Base-by-base conservation (phyloP, 2,888 invertebrate species). In the Embidobia sp. region DNA sequence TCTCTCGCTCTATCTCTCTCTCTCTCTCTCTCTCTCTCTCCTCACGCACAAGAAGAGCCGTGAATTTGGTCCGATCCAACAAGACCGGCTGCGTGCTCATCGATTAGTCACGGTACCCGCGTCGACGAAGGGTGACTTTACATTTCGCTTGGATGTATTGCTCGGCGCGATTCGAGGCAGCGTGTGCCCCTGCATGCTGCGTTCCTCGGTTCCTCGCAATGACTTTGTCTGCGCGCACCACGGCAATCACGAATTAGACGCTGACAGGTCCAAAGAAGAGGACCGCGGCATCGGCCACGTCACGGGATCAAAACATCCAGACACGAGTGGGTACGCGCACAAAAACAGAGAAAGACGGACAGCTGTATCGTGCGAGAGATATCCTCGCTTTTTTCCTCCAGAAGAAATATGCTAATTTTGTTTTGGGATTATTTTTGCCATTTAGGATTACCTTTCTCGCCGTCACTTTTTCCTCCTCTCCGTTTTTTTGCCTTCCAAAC, bases 101-200 rank as follows among this genome's bases (percentile, higher is more conserved):
- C 85, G 88, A 88, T 89, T 88, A 87, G 88, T 85, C 85, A 87
- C 85, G 84, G 86, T 88, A 85, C 87, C 87, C 86, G 87, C 82
- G 76, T 83, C 80, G 77, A 72, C 80, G 81, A 84, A 86, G 86
- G 86, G 85, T 86, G 85, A 85, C 84, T 84, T 83, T 76, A 79
- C 81, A 78, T 83, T 85, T 85, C 79, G 82, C 77, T 76, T 76
- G 78, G 79, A 80, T 80, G 80, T 80, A 83, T 84, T 83, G 79
- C 81, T 81, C 72, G 66, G 77, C 59, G 51, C 73, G 70, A 57
- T 72, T 59, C 57, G 37, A 64, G 55, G 64, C 79, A 76, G 66
- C 73, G 66, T 66, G 63, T 70, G 70, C 79, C 79, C 77, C 67
- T 64, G 77, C 75, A 75, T 57, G 61, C 76, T 78, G 64, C 64